Evolutionary conservation across 2,113 vertebrate species (phyloP).

Genomic region (Castor canadensis): DNA sequence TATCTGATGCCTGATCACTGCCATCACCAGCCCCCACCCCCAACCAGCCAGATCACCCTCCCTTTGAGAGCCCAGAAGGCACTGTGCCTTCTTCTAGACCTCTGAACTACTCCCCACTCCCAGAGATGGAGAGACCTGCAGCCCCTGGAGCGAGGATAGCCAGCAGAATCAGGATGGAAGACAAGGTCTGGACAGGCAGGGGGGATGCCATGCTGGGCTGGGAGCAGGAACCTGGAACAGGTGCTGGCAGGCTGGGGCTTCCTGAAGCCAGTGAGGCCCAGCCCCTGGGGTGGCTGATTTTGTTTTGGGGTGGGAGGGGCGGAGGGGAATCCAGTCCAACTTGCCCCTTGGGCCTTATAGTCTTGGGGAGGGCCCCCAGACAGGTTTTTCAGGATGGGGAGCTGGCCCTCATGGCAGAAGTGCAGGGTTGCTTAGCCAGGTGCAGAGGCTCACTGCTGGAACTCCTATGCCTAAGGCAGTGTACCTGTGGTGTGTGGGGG

Average conservation of each 20-base stretch:
- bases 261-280: slow-evolving; percentile 6
- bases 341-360: slow-evolving; percentile 16
- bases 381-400: slow-evolving; percentile 75
- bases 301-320: slow-evolving; percentile 62
- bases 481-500: fast-evolving
- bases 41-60: neutral
- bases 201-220: slow-evolving; percentile 40
- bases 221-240: neutral
- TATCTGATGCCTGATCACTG: neutral
- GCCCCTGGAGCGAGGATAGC: neutral
- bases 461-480: neutral
- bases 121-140: slow-evolving; percentile 63
- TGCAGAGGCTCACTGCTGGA: neutral
- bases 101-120: neutral
- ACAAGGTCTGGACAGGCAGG: neutral
- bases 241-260: slow-evolving; percentile 3
- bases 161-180: slow-evolving; percentile 63
- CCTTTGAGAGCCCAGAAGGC: neutral
- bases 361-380: neutral
- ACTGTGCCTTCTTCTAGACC: neutral
- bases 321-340: slow-evolving; percentile 50
- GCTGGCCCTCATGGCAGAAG: neutral
- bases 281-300: neutral
- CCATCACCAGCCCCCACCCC: neutral
- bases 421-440: neutral